phyloP scores from a whole-genome alignment of 2,888 invertebrate genomes.

The Plebejus anna region DNA sequence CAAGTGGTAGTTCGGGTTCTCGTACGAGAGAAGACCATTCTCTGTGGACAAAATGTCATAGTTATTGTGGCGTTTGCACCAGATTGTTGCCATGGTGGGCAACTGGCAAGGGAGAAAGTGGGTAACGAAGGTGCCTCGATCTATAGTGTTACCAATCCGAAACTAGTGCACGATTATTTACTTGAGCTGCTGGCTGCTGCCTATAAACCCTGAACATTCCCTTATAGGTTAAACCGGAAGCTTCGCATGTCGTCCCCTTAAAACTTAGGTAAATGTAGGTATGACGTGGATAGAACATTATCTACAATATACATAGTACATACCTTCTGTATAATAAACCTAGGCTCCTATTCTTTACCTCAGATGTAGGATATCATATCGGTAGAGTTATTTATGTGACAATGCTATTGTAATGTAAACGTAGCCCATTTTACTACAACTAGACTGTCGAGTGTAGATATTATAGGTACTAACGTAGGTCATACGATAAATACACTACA shows the following conservation, averaged over 20 bases:
- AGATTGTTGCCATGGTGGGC: background rate
- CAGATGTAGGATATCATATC: background rate
- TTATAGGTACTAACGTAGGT: background rate
- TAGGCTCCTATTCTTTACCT: background rate
- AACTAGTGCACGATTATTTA: background rate
- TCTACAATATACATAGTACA: too few relatives aligned
- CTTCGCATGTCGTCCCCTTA: background rate
- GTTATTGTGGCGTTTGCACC: background rate
- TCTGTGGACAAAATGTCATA: conserved; percentile 79
- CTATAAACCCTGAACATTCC: too few relatives aligned
- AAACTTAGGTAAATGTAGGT: background rate
- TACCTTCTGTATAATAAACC: background rate
- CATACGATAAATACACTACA: background rate
- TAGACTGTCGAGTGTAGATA: background rate
- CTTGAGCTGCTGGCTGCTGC: too few relatives aligned
- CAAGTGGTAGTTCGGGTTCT: conserved; percentile 94
- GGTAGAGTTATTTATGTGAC: background rate
- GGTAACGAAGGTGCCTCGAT: background rate
- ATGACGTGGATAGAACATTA: background rate
- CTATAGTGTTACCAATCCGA: background rate
- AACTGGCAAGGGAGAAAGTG: background rate
- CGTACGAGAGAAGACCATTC: conserved; percentile 93
- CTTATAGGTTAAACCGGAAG: background rate
- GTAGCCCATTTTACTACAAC: background rate
- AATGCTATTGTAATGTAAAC: background rate